Base-by-base conservation (phyloP, 2,113 vertebrate genomes). In the Scytalopus superciliaris region DNA sequence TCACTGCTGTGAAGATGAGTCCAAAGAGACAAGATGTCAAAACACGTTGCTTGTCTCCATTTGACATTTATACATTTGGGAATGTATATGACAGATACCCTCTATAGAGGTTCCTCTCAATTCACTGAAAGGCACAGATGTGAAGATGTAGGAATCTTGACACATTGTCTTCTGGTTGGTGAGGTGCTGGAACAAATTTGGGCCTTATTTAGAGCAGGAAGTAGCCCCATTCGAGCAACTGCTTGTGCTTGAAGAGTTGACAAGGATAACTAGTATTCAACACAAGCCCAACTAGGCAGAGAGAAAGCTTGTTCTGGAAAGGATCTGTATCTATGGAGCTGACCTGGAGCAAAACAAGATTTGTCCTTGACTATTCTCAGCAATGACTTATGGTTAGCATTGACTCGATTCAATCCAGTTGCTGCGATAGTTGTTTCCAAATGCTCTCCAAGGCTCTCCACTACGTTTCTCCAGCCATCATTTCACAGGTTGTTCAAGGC, bases 21-120 rank as follows among this genome's bases (percentile, higher is more conserved):
- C 62, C 78, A 87, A 85, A 90, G 30, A 75, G 69, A 89, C 35
- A 78, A 87, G 76, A 44, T 72, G 76, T 52, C 94, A 94, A 75
- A 96, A 92, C 81, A 22, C 9, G 47, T 90, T 95, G 92, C 44
- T 75, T 75, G 35, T 78, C 52, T 95, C 33, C 64, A 39, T 73
- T 84, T 84, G 85, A 68, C 5, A 3, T 21, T n/a, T n/a, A n/a
- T n/a, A n/a, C n/a, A n/a, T n/a, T n/a, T 89, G 76, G 73, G 64
- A 91, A 50, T 53, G 56, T 68, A 10, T 45, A 56, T 68, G 73
- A 78, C 76, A 90, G 47, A 63, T 49, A 50, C 17, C 47, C 35
- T 81, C 56, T 60, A 84, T 7, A 30, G 44, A 72, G 40, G n/a
- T 45, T 94, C 18, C 44, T 44, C 64, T 84, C 56, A 24, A 64